phyloP scores from a whole-genome alignment of 2,797 vertebrate genomes.

The Apodemus agrarius region DNA sequence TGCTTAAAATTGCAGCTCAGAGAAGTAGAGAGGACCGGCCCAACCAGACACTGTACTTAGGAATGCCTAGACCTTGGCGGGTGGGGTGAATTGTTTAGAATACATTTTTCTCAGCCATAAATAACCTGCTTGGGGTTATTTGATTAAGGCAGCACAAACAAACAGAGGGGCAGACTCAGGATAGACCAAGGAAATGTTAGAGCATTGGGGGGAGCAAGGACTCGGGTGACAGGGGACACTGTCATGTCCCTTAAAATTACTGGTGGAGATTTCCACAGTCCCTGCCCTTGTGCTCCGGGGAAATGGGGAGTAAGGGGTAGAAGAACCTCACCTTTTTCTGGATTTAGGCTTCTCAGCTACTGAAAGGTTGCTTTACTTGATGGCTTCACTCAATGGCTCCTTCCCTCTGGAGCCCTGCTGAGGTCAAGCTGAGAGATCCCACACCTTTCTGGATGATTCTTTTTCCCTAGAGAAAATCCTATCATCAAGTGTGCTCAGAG shows the following conservation, averaged over 20 bases:
- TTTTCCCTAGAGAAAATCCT: neutral
- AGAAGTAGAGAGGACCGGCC: neutral
- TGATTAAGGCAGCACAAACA: neutral
- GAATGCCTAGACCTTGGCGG: neutral
- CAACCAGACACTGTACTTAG: neutral
- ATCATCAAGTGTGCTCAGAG: neutral
- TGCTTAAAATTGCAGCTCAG: neutral
- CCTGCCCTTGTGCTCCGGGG: neutral
- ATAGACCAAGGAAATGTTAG: neutral
- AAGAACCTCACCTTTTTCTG: neutral
- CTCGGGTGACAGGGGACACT: neutral
- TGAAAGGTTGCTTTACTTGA: neutral
- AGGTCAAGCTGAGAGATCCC: neutral
- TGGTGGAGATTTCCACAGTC: neutral
- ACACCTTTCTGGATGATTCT: neutral
- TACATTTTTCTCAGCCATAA: neutral
- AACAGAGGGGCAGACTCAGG: neutral
- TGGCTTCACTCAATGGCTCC: neutral
- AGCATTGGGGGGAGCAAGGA: neutral
- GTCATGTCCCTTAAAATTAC: neutral
- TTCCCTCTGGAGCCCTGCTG: neutral
- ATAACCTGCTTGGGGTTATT: neutral
- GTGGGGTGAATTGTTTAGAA: neutral
- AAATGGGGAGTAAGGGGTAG: neutral
- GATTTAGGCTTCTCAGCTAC: neutral